phyloP scores from a whole-genome alignment of 2,888 invertebrate genomes.

The Microplitis manilae region DNA sequence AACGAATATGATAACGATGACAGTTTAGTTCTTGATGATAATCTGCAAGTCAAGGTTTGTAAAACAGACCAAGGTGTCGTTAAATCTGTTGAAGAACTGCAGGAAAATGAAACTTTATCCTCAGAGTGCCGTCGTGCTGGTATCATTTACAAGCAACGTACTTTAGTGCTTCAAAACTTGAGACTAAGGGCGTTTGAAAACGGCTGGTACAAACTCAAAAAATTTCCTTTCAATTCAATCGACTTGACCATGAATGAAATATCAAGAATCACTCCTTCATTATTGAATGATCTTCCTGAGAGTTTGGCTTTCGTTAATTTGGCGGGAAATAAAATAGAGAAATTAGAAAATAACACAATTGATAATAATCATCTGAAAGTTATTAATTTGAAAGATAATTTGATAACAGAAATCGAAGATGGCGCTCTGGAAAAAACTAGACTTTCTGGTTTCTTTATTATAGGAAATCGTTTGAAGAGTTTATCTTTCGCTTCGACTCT shows the following conservation, averaged over 20 bases:
- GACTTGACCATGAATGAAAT: conserved; percentile 57
- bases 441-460: conserved; percentile 51
- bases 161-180: conserved; percentile 47
- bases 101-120: conserved; percentile 41
- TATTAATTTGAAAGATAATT: conserved; percentile 67
- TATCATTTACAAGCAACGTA: conserved; percentile 36
- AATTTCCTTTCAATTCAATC: conserved; percentile 47
- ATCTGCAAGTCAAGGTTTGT: conserved; percentile 52
- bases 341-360: conserved; percentile 53
- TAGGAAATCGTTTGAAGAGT: conserved; percentile 50
- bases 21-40: conserved; percentile 32
- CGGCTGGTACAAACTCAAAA: conserved; percentile 59
- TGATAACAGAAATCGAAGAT: conserved; percentile 65
- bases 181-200: conserved; percentile 55
- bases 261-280: conserved; percentile 53
- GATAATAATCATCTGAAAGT: conserved; percentile 61
- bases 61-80: conserved; percentile 47
- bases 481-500: conserved; percentile 53
- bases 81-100: conserved; percentile 42
- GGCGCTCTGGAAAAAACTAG: conserved; percentile 68
- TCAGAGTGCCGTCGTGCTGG: conserved; percentile 48
- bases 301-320: conserved; percentile 52
- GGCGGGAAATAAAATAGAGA: conserved; percentile 50
- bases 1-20: conserved; percentile 36
- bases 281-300: conserved; percentile 58